phyloP scores from a whole-genome alignment of 1,140 invertebrate species.

The Drosophila lacteicornis region DNA sequence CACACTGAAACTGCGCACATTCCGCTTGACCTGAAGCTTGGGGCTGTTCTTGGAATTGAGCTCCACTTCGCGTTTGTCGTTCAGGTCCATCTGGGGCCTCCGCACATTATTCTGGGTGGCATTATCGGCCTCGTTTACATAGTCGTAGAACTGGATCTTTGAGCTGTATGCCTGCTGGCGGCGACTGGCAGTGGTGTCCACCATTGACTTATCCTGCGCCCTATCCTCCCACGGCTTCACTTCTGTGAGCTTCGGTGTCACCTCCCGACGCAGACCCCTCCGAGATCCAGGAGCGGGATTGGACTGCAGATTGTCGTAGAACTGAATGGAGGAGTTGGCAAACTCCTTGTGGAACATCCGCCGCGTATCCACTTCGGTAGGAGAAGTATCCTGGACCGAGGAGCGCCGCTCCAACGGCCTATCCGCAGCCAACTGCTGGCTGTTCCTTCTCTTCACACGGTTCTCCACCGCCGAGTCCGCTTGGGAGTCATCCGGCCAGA shows the following conservation, averaged over 20 bases:
- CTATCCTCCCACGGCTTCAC: constrained; percentile 28
- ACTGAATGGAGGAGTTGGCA: constrained; percentile 79
- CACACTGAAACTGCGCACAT: constrained; percentile 69
- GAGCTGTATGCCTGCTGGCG: constrained; percentile 75
- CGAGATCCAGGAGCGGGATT: constrained; percentile 10
- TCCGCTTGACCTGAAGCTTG: constrained; percentile 77
- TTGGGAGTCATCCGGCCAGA: constrained; percentile 77
- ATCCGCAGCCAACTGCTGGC: constrained; percentile 54
- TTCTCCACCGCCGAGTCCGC: constrained; percentile 68
- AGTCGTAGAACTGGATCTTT: constrained; percentile 80
- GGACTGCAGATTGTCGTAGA: constrained; percentile 75
- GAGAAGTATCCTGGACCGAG: not conserved
- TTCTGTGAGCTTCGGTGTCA: constrained; percentile 73
- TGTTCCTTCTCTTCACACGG: constrained; percentile 62
- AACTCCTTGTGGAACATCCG: constrained; percentile 81
- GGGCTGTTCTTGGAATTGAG: constrained; percentile 79
- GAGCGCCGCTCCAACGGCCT: constrained; percentile 14
- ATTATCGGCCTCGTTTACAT: constrained; percentile 59
- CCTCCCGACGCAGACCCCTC: constrained; percentile 41
- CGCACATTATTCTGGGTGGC: constrained; percentile 65
- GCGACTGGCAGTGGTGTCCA: constrained; percentile 24
- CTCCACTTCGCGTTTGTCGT: constrained; percentile 79
- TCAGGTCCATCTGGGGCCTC: constrained; percentile 77
- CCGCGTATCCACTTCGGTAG: constrained; percentile 62
- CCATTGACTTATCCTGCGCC: constrained; percentile 20